phyloP scores from a whole-genome alignment of 2,888 invertebrate species.

The Drosophila tanythrix region DNA sequence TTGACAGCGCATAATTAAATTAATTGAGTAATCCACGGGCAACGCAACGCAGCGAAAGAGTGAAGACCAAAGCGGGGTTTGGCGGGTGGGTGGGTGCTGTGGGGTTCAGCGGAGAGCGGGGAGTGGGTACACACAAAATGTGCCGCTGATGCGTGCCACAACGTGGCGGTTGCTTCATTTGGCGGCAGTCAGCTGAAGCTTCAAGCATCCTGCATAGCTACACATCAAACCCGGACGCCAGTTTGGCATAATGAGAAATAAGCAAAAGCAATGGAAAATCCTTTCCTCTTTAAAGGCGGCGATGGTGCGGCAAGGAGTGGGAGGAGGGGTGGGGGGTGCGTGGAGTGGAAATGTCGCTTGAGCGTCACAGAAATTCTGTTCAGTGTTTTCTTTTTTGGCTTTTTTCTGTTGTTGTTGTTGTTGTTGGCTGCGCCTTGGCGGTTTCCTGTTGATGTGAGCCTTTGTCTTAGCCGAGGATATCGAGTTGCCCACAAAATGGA shows the following conservation, averaged over 20 bases:
- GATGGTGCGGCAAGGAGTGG: background rate
- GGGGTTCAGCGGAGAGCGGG: background rate
- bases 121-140: conserved; percentile 34
- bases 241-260: conserved; percentile 72
- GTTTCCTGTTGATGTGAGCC: conserved; percentile 78
- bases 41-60: conserved; percentile 42
- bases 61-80: background rate
- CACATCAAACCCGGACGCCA: conserved; percentile 20
- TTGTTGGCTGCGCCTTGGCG: conserved; percentile 60
- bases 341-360: conserved; percentile 53
- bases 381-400: background rate
- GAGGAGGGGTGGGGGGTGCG: background rate
- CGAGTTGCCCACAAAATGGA: conserved; percentile 59
- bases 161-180: conserved; percentile 66
- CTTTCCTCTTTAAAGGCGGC: background rate
- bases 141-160: conserved; percentile 70
- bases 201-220: conserved; percentile 29
- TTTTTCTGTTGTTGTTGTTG: conserved; percentile 27
- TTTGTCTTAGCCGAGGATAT: conserved; percentile 75
- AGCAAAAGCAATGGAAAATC: conserved; percentile 45
- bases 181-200: conserved; percentile 19
- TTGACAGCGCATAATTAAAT: conserved; percentile 86
- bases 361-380: conserved; percentile 41
- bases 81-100: background rate
- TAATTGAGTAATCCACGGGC: conserved; percentile 85